Evolutionary conservation across 2,888 invertebrate genomes (phyloP).

Genomic region (Lithophane semibrunnea): DNA sequence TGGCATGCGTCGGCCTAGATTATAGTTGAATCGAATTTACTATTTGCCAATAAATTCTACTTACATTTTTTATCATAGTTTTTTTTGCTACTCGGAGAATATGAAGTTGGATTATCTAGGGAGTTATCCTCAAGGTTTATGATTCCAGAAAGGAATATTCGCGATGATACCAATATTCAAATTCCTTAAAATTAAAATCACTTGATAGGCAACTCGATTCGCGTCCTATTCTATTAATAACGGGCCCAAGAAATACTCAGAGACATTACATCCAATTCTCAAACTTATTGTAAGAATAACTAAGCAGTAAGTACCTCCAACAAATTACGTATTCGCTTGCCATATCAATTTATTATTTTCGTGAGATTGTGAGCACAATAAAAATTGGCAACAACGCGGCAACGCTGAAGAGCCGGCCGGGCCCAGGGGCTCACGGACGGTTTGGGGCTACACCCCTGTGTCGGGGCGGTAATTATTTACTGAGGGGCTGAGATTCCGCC

Average conservation of each 20-base stretch:
- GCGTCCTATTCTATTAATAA: slow-evolving; percentile 26
- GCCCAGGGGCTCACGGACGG: slow-evolving; percentile 64
- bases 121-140: not conserved
- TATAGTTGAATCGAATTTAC: slow-evolving; percentile 34
- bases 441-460: slow-evolving; percentile 79
- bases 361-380: slow-evolving; percentile 64
- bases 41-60: slow-evolving; percentile 11
- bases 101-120: not conserved
- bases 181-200: slow-evolving; percentile 28
- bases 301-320: slow-evolving; percentile 29
- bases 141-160: slow-evolving; percentile 1
- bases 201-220: not conserved
- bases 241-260: slow-evolving; percentile 20
- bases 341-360: slow-evolving; percentile 63
- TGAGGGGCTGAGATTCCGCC: slow-evolving; percentile 83
- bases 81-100: not conserved
- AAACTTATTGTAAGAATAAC: slow-evolving; percentile 45
- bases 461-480: slow-evolving; percentile 86
- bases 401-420: slow-evolving; percentile 59
- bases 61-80: not conserved
- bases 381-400: slow-evolving; percentile 64
- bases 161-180: not conserved
- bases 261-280: slow-evolving; percentile 31
- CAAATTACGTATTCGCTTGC: slow-evolving; percentile 61
- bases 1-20: slow-evolving; percentile 51